A percentile compares a stretch with the other conserved stretches of the same genome.
phyloP scores from a whole-genome alignment of 2,888 invertebrate genomes.

The Hipparchia semele region DNA sequence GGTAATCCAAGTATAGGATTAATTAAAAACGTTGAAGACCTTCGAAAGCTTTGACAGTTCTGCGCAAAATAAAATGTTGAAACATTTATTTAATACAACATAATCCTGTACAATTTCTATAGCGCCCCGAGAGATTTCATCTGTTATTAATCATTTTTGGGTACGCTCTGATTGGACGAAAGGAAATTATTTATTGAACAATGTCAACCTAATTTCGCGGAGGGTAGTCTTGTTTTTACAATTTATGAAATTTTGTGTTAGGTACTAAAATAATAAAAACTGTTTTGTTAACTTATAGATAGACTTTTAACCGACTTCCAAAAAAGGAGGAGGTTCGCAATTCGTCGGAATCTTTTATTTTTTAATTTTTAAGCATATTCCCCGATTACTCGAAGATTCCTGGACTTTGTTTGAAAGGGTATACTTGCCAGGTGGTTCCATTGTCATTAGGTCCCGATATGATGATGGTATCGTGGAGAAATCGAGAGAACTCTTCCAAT shows the following conservation, averaged over 20 bases:
- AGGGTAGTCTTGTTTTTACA: not conserved
- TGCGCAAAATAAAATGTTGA: constrained; percentile 56
- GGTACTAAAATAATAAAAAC: not conserved
- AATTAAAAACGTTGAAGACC: constrained; percentile 57
- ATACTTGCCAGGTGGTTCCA: too few relatives aligned
- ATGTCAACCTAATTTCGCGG: constrained; percentile 1
- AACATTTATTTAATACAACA: constrained; percentile 63
- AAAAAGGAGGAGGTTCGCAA: too few relatives aligned
- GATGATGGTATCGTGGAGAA: too few relatives aligned
- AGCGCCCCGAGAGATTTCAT: constrained; percentile 44
- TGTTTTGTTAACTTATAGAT: too few relatives aligned
- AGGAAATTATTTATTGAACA: constrained; percentile 6
- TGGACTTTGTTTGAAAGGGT: too few relatives aligned
- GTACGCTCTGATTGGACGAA: constrained; percentile 31
- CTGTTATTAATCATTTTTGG: constrained; percentile 64
- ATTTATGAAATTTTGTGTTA: not conserved
- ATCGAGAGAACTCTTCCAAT: too few relatives aligned
- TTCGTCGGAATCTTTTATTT: too few relatives aligned
- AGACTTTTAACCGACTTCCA: too few relatives aligned
- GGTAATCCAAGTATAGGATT: constrained; percentile 54
- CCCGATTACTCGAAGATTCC: too few relatives aligned
- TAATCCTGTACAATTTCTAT: constrained; percentile 59
- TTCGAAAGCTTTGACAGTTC: constrained; percentile 16
- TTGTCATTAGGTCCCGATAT: too few relatives aligned
- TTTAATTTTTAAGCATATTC: too few relatives aligned